These are phyloP conservation scores for Holothuria scabra DNA, from an alignment of 53 echinoderm and acorn worm species.

Conservation along the genomic window DNA sequence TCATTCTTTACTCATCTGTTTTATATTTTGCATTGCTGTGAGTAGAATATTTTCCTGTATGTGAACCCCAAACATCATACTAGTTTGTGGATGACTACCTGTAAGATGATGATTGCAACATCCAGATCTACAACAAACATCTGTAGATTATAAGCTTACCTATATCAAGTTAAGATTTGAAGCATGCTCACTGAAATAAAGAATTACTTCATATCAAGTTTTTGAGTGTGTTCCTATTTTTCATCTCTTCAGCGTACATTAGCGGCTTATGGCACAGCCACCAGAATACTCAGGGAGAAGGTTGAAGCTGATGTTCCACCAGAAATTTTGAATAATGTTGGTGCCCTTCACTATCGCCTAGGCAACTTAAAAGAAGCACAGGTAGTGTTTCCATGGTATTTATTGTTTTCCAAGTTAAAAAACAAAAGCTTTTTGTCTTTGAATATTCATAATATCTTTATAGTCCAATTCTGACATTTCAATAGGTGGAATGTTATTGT, in stretches of 20 bases:
- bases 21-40: no score
- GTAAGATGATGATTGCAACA: no score
- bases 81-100: no score
- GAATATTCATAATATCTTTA: not conserved
- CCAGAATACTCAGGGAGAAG: slow-evolving; percentile 90
- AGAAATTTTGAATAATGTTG: slow-evolving; percentile 95
- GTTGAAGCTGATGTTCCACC: slow-evolving; percentile 92
- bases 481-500: not conserved
- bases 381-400: slow-evolving; percentile 38
- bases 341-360: slow-evolving; percentile 88
- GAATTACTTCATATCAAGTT: no score
- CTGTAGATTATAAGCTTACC: no score
- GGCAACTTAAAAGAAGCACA: slow-evolving; percentile 90
- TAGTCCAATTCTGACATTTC: not conserved
- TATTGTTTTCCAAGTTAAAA: not conserved
- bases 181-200: no score
- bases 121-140: no score
- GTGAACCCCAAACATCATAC: no score
- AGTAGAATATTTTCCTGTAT: no score
- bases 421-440: not conserved
- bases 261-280: slow-evolving; percentile 90
- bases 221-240: no score
- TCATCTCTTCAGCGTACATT: slow-evolving; percentile 69
- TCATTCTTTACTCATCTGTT: no score
- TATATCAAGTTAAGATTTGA: no score